Evolutionary conservation across 2,888 invertebrate species (phyloP).

Genomic region (Dermolepida albohirtum): DNA sequence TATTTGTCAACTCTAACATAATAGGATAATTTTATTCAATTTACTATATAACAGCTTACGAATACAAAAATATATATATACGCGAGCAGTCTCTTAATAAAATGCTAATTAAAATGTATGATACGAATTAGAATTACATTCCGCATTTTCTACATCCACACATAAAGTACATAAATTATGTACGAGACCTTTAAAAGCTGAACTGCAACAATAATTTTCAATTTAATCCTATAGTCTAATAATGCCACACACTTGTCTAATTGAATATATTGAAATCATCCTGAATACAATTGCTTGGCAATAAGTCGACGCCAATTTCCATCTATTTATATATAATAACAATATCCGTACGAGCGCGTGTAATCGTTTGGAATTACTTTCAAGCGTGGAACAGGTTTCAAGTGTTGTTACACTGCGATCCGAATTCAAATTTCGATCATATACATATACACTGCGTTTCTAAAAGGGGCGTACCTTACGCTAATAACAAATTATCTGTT

Average conservation of each 20-base stretch:
- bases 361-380: constrained; percentile 30
- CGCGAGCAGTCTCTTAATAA: constrained; percentile 13
- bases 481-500: constrained; percentile 43
- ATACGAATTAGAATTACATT: constrained; percentile 8
- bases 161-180: no score
- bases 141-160: constrained; percentile 2
- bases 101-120: constrained; percentile 36
- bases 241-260: constrained; percentile 28
- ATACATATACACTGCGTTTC: constrained; percentile 4
- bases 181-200: constrained; percentile 31
- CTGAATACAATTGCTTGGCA: constrained; percentile 27
- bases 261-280: constrained; percentile 32
- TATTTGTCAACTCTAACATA: no score
- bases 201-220: constrained; percentile 32
- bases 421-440: constrained; percentile 34
- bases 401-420: constrained; percentile 15
- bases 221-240: constrained; percentile 32
- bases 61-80: neutral
- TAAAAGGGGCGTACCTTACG: constrained; percentile 21
- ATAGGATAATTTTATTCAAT: no score
- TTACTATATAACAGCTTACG: neutral
- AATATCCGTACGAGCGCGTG: constrained; percentile 28
- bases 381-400: constrained; percentile 34
- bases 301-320: constrained; percentile 22
- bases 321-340: constrained; percentile 34